Percentiles rank a stretch among this genome's conserved stretches.
These are phyloP conservation scores for Nomada goodeniana DNA, from an alignment of 2,888 invertebrate genomes.

Conservation along the genomic window DNA sequence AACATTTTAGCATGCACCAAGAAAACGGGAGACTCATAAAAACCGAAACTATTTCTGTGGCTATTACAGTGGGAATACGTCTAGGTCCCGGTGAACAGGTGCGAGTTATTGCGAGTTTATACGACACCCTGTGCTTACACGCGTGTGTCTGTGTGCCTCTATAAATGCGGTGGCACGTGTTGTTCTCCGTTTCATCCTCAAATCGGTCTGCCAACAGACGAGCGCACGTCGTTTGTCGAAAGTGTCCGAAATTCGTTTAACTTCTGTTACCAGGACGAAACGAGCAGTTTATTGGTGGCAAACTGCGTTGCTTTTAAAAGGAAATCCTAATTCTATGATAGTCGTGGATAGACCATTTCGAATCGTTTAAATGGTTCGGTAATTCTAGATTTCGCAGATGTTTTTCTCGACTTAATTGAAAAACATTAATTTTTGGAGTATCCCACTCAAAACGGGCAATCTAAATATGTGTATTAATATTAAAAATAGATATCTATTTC, in stretches of 20 bases:
- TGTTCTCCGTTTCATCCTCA: constrained; percentile 5
- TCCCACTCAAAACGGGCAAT: too few species aligned
- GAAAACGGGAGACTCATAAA: constrained; percentile 53
- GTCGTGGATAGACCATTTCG: neutral
- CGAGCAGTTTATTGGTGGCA: constrained; percentile 11
- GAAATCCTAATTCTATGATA: neutral
- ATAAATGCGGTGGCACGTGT: neutral
- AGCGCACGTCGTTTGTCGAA: neutral
- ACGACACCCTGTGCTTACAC: neutral
- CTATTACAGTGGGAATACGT: constrained; percentile 51
- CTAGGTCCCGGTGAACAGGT: constrained; percentile 49
- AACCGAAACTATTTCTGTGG: constrained; percentile 53
- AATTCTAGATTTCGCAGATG: neutral
- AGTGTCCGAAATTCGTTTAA: constrained; percentile 25
- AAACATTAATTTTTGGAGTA: too few species aligned
- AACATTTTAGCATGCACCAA: constrained; percentile 17
- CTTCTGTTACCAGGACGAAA: neutral
- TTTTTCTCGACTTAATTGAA: too few species aligned
- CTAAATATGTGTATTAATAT: too few species aligned
- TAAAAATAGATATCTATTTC: too few species aligned
- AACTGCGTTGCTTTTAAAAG: neutral
- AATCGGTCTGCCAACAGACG: constrained; percentile 15
- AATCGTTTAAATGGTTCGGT: neutral
- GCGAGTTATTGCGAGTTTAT: constrained; percentile 64
- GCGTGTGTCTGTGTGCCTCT: neutral